Evolutionary conservation across 1,140 invertebrate genomes (phyloP), one percentile per base, ranked within the genome.

Genomic region (Drosophila virilis): DNA sequence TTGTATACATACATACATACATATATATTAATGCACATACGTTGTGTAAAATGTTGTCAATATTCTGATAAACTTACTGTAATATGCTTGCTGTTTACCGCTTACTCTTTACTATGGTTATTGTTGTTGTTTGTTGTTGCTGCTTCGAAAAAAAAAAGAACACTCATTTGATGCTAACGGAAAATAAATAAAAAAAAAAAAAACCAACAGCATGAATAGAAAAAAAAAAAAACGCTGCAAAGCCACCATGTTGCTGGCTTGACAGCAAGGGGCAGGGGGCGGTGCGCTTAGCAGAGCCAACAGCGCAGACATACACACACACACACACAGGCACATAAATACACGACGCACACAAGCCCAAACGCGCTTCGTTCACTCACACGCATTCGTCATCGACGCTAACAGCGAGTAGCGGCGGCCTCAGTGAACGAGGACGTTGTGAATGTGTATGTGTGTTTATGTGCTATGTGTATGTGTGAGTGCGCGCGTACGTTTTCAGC

Each of bases 381-480:
- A 80, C 78, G 66, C 59, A 83, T 83, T 75, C 75, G 80, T 79
- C 77, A 83, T 83, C 80, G 72, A 75, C 67, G 80, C 70, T 68
- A 80, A 68, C 73, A 80, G 75, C 72, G 66, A 75, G 55, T 70
- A 45, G 35, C 64, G 60, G 71, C 78, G 61, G 69, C 66, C 65
- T 61, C 78, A 82, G 42, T 72, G 75, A 70, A 79, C 77, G 68
- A 73, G 76, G 80, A 76, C 76, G 72, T 59, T 45, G 60, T 58
- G 69, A 65, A 54, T 74, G 77, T 80, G 61, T 61, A 37, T 62
- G 59, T 54, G 45, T 40, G 32, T 37, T 28, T 54, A 35, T 54
- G 9, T 62, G 46, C 13, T 50, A 17, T 46, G n/a, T 37, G 32
- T 46, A 32, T 67, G 46, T 50, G 54, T 45, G 45, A n/a, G 65